Evolutionary conservation across 2,888 invertebrate genomes (phyloP).

Genomic region (Lycophotia porphyrea): DNA sequence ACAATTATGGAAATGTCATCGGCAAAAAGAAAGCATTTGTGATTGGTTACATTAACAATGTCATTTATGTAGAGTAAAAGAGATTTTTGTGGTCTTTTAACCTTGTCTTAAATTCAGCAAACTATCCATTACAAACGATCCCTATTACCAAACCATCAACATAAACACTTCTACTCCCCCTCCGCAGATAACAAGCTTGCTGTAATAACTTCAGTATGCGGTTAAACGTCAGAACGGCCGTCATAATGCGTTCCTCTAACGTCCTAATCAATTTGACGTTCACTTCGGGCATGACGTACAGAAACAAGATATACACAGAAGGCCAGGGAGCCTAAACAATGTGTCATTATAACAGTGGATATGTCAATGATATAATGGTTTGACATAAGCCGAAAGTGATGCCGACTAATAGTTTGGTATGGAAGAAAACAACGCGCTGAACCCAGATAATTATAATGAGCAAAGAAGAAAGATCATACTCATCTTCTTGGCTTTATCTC

Average conservation of each 20-base stretch:
- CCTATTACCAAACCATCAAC: conserved; percentile 13
- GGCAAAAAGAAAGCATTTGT: too few species aligned
- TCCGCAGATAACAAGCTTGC: conserved; percentile 14
- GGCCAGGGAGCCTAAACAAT: background rate
- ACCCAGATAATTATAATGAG: too few species aligned
- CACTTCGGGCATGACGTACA: conserved; percentile 28
- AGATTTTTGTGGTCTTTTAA: background rate
- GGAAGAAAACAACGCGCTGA: background rate
- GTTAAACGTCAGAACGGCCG: conserved; percentile 33
- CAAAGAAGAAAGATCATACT: too few species aligned
- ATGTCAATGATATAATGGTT: too few species aligned
- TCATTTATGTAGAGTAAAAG: too few species aligned
- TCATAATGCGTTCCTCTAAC: conserved; percentile 47
- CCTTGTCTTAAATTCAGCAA: background rate
- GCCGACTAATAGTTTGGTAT: background rate
- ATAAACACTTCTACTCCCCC: background rate
- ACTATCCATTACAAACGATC: background rate
- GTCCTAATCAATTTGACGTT: conserved; percentile 61
- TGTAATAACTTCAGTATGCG: conserved; percentile 27
- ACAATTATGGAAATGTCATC: too few species aligned
- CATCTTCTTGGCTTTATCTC: too few species aligned
- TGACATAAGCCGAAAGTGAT: background rate
- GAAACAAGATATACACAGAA: conserved; percentile 4
- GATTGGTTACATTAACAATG: too few species aligned
- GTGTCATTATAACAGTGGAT: background rate